A percentile compares a stretch with the other conserved stretches of the same genome.
phyloP scores from a whole-genome alignment of 2,888 invertebrate genomes.

The Biston betularia region DNA sequence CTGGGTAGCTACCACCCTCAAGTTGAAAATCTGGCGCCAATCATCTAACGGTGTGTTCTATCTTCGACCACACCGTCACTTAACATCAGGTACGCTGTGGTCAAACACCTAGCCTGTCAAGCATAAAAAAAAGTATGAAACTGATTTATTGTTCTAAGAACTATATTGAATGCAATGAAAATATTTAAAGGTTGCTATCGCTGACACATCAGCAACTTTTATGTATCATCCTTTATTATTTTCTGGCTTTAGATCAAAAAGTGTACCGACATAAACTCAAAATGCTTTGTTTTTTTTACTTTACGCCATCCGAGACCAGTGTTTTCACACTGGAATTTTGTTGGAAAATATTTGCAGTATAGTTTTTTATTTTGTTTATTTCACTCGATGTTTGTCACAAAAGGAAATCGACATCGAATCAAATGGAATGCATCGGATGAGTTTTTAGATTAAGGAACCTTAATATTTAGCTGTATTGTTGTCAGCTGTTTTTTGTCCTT shows the following conservation, averaged over 20 bases:
- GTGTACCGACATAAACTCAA: no score
- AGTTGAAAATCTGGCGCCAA: no score
- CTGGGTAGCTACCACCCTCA: no score
- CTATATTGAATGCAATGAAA: background rate
- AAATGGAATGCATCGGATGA: background rate
- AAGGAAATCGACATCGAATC: background rate
- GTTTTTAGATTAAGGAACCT: background rate
- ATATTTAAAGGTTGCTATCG: background rate
- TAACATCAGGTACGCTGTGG: no score
- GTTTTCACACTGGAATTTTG: slow-evolving; percentile 3
- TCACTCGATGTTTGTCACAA: background rate
- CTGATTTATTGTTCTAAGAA: no score
- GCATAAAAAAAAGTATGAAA: no score
- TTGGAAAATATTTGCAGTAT: no score
- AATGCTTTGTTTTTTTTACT: slow-evolving; percentile 7
- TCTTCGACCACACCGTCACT: no score
- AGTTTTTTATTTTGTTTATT: background rate
- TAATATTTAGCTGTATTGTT: no score
- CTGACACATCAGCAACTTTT: background rate
- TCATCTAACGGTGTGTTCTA: no score
- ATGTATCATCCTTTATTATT: background rate
- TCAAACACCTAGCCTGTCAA: no score
- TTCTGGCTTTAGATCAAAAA: background rate
- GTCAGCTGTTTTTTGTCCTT: no score
- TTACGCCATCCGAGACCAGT: slow-evolving; percentile 1